phyloP scores from a whole-genome alignment of 2,888 invertebrate genomes.

The Empis livida region DNA sequence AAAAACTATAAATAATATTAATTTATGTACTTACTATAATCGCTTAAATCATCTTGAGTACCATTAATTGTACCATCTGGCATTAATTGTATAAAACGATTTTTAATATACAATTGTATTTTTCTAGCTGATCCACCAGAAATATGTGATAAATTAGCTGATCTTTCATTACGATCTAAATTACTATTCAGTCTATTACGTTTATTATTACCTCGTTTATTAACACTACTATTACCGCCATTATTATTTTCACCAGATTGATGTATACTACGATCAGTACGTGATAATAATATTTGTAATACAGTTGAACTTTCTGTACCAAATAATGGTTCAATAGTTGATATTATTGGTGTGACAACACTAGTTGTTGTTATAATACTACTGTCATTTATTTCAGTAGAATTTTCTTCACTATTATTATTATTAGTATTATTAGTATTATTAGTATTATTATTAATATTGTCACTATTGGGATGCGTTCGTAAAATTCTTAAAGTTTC shows the following conservation, averaged over 20 bases:
- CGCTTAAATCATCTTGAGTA: conserved; percentile 64
- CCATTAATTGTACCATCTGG: conserved; percentile 79
- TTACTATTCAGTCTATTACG: conserved; percentile 33
- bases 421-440: not conserved
- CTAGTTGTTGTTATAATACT: not conserved
- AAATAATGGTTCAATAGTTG: not conserved
- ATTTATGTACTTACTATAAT: conserved; percentile 59
- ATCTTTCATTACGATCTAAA: conserved; percentile 46
- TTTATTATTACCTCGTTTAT: conserved; percentile 11
- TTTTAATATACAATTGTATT: conserved; percentile 74
- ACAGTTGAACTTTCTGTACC: not conserved
- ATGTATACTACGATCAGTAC: conserved; percentile 34
- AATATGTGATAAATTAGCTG: conserved; percentile 68
- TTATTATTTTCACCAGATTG: conserved; percentile 10
- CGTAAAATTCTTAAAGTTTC: conserved; percentile 4
- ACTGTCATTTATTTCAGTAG: not conserved
- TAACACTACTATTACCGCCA: conserved; percentile 6
- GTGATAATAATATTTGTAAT: conserved; percentile 22
- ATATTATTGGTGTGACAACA: conserved; percentile 6
- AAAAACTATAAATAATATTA: not conserved
- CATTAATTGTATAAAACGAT: conserved; percentile 67
- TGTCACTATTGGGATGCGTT: conserved; percentile 7
- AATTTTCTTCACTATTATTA: not conserved
- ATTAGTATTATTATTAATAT: conserved; percentile 1
- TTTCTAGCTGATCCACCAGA: conserved; percentile 67